phyloP scores from a whole-genome alignment of 2,797 vertebrate species.

The Lophotriccus pileatus region DNA sequence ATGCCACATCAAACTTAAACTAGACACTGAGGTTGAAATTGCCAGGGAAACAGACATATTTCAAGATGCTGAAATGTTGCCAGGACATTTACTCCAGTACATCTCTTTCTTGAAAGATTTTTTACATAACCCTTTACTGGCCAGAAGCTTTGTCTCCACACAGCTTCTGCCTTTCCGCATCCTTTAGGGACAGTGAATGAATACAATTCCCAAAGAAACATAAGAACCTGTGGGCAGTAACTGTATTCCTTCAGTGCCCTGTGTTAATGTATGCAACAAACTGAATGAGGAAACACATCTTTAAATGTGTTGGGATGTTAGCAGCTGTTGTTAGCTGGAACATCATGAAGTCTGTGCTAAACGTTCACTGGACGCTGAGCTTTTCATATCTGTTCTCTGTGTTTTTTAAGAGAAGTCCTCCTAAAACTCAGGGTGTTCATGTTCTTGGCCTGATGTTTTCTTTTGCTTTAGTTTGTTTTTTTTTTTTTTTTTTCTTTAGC shows the following conservation, averaged over 20 bases:
- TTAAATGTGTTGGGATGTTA: not conserved
- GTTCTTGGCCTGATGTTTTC: not conserved
- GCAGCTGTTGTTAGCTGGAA: not conserved
- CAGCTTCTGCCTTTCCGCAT: not conserved
- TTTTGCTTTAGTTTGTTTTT: not conserved
- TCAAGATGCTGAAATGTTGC: slow-evolving; percentile 5
- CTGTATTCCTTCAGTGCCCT: not conserved
- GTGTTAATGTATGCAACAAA: not conserved
- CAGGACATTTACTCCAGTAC: not conserved
- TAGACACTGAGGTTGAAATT: not conserved
- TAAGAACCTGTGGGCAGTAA: accelerated
- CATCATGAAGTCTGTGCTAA: not conserved
- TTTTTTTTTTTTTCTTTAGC: not conserved
- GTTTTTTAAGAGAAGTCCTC: not conserved
- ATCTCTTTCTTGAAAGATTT: not conserved
- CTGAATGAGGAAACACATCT: not conserved
- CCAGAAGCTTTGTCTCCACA: not conserved
- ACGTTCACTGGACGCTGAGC: accelerated
- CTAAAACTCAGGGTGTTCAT: not conserved
- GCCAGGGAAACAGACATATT: not conserved
- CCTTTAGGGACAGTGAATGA: not conserved
- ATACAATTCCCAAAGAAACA: not conserved
- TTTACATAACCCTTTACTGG: not conserved
- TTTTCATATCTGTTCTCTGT: not conserved
- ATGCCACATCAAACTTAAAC: not conserved